Base-by-base conservation (phyloP, 2,888 invertebrate species). In the Leptopilina myrica region DNA sequence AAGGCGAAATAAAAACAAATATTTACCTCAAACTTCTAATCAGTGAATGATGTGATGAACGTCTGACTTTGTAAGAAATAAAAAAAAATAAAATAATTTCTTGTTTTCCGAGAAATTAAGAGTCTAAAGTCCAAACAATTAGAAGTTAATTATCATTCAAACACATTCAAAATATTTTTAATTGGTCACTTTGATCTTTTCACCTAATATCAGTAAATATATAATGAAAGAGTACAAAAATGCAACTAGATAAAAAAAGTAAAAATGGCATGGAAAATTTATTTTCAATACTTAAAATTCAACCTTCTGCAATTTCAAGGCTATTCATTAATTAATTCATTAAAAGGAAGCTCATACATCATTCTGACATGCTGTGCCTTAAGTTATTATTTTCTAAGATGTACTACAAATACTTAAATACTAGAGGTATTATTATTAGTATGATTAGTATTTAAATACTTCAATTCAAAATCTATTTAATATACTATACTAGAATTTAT, bases 11-110 rank as follows among this genome's bases (percentile, higher is more conserved):
- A 20, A 40, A 64, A 26, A 69, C 79, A 81, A 80, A 80, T 75
- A 80, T 66, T 82, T 73, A 65, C 82, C 81, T 66, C 53, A 53
- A 69, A 53, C n/a, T 26, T 12, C 49, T 69, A 69, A 69, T 69
- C 69, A 69, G 20, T 53, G 8, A 26, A 49, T 7, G 67, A 49
- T 7, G 67, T 15, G 43, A 46, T 46, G 40, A 49, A 11, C 49
- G 49, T 77, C 49, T 67, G 75, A 67, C 49, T 26, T 14, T 46
- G 8, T 53, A 43, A n/a, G 12, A 64, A 62, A 76, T 15, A 56
- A 15, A 79, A 77, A 49, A 26, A 20, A 77, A 62, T 1, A 20
- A 33, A 64, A 73, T n/a, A n/a, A 66, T 6, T 43, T 59, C 14
- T 59, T 26, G 76, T 67, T 26, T 56, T 20, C 7, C n/a, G 67